phyloP scores from a whole-genome alignment of 2,888 invertebrate genomes.

The Nipponacmea schrenckii region DNA sequence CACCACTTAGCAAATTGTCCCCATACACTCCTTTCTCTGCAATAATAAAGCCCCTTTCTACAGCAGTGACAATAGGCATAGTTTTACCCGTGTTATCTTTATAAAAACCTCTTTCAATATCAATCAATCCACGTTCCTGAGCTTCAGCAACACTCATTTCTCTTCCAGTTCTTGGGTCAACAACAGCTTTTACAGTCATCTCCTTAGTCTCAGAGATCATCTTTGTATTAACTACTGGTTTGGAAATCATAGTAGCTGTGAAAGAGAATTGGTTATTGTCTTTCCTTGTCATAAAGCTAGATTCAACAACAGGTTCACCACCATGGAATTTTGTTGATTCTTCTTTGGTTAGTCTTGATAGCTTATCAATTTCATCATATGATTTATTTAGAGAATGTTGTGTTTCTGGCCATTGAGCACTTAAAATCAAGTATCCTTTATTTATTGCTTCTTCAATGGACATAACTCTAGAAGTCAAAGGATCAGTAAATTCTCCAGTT shows the following conservation, averaged over 20 bases:
- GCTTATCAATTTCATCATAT: slow-evolving; percentile 22
- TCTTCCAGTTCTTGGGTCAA: slow-evolving; percentile 67
- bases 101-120: slow-evolving; percentile 74
- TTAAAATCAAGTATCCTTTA: slow-evolving; percentile 48
- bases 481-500: slow-evolving; percentile 79
- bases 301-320: slow-evolving; percentile 37
- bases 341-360: slow-evolving; percentile 9
- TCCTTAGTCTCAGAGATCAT: slow-evolving; percentile 58
- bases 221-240: slow-evolving; percentile 48
- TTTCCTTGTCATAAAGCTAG: slow-evolving; percentile 42
- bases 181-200: slow-evolving; percentile 55
- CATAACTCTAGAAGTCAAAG: slow-evolving; percentile 82
- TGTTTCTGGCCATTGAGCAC: slow-evolving; percentile 50
- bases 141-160: slow-evolving; percentile 75
- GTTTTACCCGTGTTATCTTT: slow-evolving; percentile 82
- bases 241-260: slow-evolving; percentile 55
- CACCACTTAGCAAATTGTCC: slow-evolving; percentile 76
- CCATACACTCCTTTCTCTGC: slow-evolving; percentile 82
- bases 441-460: slow-evolving; percentile 83
- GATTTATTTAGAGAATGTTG: slow-evolving; percentile 19
- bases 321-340: slow-evolving; percentile 3
- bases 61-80: slow-evolving; percentile 82
- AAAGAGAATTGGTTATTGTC: slow-evolving; percentile 49
- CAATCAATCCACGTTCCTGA: slow-evolving; percentile 84
- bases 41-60: slow-evolving; percentile 83